Base-by-base conservation (phyloP, 1,140 invertebrate species). In the Lepidurus apus region DNA sequence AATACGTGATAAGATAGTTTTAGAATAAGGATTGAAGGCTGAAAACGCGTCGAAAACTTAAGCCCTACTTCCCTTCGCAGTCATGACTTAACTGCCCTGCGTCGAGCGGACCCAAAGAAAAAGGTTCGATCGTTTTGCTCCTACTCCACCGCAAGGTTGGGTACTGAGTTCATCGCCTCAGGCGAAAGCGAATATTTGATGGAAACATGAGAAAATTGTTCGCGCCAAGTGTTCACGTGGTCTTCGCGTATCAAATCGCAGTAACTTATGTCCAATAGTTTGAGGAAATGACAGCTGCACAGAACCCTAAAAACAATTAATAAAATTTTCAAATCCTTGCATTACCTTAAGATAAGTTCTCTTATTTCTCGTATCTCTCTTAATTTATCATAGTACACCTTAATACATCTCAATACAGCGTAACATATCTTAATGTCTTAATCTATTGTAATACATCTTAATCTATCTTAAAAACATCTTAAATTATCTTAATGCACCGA, bases 211-310 rank as follows among this genome's bases (percentile, higher is more conserved):
- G 75, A 24, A 42, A 42, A 77, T 9, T 45, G 75, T 17, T 45
- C 24, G 21, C 43, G 34, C 75, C 75, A 77, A 34, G 42, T 21
- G 13, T 65, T 45, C 75, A 43, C 43, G 42, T 77, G 75, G n/a
- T 44, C 24, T 26, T 77, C 75, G 17, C 44, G 43, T 7, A 77
- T 77, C 4, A 45, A 24, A 44, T 17, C 24, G 43, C 75, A 77
- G 43, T 77, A 77, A 47, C 75, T 77, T 1, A 77, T 43, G 75
- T 77, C 75, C 34, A 77, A 24, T 21, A 77, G 75, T 21, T 45
- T 77, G 43, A 77, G 34, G 17, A 34, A n/a, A 11, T 10, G 75
- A 44, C 75, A 77, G 17, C 24, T 21, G 24, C 47, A 47, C 34
- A 77, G 7, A 45, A 77, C 47, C 17, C 42, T 77, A 43, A n/a